Percentiles rank a stretch among this genome's conserved stretches.
Conservation (phyloP, 2,888 invertebrate species). For the Caenorhabditis sinica region DNA sequence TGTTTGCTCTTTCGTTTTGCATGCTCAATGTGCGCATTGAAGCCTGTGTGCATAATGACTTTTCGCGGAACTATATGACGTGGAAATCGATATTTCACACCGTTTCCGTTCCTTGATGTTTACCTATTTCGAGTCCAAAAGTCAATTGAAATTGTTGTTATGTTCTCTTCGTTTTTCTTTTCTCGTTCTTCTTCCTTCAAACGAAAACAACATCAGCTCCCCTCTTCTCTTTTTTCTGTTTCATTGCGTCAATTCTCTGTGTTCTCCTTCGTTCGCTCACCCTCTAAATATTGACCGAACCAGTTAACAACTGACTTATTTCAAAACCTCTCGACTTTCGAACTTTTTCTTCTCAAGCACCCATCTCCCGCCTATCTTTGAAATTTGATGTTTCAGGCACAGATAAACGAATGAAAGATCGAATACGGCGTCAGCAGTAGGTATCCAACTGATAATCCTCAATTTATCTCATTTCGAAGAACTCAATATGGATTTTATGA, state of each 20-base stretch:
- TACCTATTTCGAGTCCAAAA: conserved; percentile 35
- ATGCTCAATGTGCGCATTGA: conserved; percentile 19
- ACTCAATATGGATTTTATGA: conserved; percentile 79
- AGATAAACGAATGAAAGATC: conserved; percentile 61
- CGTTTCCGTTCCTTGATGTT: conserved; percentile 23
- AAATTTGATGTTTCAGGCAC: conserved; percentile 52
- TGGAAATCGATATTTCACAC: conserved; percentile 47
- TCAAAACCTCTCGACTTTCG: conserved; percentile 32
- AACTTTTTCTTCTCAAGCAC: conserved; percentile 28
- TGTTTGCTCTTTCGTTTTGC: conserved; percentile 36
- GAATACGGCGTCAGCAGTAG: conserved; percentile 54
- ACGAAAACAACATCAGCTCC: conserved; percentile 45
- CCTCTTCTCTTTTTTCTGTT: conserved; percentile 33
- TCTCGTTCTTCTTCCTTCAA: conserved; percentile 11
- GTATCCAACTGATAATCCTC: conserved; percentile 28
- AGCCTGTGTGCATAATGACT: conserved; percentile 46
- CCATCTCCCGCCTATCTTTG: conserved; percentile 24
- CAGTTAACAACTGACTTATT: conserved; percentile 57
- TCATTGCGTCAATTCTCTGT: conserved; percentile 47
- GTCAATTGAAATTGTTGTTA: conserved; percentile 40
- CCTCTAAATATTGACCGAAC: conserved; percentile 35
- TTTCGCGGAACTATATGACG: conserved; percentile 31
- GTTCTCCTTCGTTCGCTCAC: conserved; percentile 6
- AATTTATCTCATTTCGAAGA: conserved; percentile 12
- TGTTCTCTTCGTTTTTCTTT: conserved; percentile 27